Base-by-base conservation (phyloP, 2,113 vertebrate species). In the Gobio gobio region DNA sequence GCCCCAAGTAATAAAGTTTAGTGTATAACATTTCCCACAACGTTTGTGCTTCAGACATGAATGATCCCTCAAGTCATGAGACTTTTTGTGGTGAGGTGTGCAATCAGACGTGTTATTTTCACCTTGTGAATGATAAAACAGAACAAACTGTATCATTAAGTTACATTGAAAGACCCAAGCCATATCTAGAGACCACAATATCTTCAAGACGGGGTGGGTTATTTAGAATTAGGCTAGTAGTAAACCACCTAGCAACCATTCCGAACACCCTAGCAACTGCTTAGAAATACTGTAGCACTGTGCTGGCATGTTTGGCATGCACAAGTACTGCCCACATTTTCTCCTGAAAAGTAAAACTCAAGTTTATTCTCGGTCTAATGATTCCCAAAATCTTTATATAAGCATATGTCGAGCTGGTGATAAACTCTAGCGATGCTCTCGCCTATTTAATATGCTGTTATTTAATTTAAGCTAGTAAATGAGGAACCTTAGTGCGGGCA, bases 401-500 rank as follows among this genome's bases (percentile, higher is more conserved):
- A 49, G 70, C 70, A 14, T 74, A 74, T 47, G n/a, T 74, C 12
- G 1, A 47, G 43, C 6, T 13, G n/a, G n/a, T 75, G 54, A 18
- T 47, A 29, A 45, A 56, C 56, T 75, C 18, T 22, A 83, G 58
- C 13, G 47, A 82, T 80, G 51, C 58, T 66, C 61, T 78, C 33
- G 8, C 29, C 51, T 86, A 78, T 86, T 86, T 72, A 76, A 59
- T 83, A 74, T 16, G 20, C 58, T 66, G 59, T 58, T 72, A 77
- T 86, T 82, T 43, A 54, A 86, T 86, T 77, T 43, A 54, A 77
- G 47, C n/a, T 10, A 18, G 68, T 81, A 74, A 86, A 74, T 33
- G 36, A 79, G 77, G 36, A 51, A 64, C 16, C 45, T 68, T 66
- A 40, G 18, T 51, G 36, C 10, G 43, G 4, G 29, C 47, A 14